Evolutionary conservation across 1,140 invertebrate genomes (phyloP).

Genomic region (Heterodera schachtii): DNA sequence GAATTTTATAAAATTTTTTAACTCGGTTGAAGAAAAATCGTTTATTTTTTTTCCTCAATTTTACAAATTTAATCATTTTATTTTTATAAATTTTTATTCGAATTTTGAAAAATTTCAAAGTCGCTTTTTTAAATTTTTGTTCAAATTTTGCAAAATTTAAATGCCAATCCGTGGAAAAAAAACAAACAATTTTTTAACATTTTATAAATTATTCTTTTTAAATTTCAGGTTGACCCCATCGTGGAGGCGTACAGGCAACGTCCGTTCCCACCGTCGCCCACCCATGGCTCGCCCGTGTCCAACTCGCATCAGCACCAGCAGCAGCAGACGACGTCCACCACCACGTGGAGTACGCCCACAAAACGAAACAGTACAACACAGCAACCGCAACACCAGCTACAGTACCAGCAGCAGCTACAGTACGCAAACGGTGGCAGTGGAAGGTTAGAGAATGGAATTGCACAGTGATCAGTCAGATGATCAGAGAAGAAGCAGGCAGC

Average conservation of each 20-base stretch:
- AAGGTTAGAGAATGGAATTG: slow-evolving; percentile 1
- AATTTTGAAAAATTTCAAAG: neutral
- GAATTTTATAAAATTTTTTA: too few species aligned
- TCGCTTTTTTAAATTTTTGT: neutral
- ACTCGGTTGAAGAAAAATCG: too few species aligned
- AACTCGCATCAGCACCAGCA: slow-evolving; percentile 38
- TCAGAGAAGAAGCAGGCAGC: too few species aligned
- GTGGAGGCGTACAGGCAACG: slow-evolving; percentile 51
- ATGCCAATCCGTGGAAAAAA: neutral
- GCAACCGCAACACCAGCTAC: neutral
- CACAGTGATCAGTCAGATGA: too few species aligned
- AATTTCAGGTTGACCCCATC: slow-evolving; percentile 48
- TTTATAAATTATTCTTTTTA: too few species aligned
- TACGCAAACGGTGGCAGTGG: slow-evolving; percentile 16
- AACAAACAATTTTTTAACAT: neutral
- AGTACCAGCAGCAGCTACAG: neutral
- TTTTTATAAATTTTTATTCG: neutral
- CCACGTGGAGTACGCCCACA: slow-evolving; percentile 25
- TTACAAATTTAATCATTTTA: neutral
- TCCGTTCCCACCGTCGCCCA: slow-evolving; percentile 54
- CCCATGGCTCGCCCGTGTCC: slow-evolving; percentile 50
- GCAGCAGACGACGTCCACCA: slow-evolving; percentile 32
- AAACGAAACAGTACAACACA: slow-evolving; percentile 17
- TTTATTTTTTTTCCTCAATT: too few species aligned
- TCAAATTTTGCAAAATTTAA: too few species aligned